Conservation (phyloP, 2,888 invertebrate species). For the Dinocampus coccinellae region DNA sequence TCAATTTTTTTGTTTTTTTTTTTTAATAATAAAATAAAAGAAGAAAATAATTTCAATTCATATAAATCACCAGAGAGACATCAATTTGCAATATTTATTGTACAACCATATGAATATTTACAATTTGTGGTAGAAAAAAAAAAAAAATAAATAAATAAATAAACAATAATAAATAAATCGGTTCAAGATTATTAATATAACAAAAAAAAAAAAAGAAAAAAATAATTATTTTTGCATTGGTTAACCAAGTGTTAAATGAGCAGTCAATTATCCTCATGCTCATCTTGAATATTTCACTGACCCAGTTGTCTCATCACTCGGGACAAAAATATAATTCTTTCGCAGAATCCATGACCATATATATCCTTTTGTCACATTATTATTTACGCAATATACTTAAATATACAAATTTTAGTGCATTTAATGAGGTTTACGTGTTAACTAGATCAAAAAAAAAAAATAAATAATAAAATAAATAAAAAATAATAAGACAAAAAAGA, state of each 20-base stretch:
- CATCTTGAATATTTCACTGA: constrained; percentile 33
- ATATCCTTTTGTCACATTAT: background rate
- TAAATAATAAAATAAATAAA: background rate
- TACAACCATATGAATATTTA: too few relatives aligned
- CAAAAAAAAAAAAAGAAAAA: constrained; percentile 8
- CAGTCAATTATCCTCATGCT: constrained; percentile 10
- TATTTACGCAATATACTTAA: background rate
- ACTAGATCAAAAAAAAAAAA: background rate
- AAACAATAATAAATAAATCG: too few relatives aligned
- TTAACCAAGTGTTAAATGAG: constrained; percentile 28
- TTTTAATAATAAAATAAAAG: too few relatives aligned
- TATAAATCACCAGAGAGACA: too few relatives aligned
- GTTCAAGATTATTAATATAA: too few relatives aligned
- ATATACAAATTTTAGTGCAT: background rate
- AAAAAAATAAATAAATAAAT: too few relatives aligned
- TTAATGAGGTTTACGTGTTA: too few relatives aligned
- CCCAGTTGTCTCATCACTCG: constrained; percentile 20
- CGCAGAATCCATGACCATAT: background rate
- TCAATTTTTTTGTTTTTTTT: too few relatives aligned
- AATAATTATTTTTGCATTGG: constrained; percentile 10
- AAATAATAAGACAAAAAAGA: background rate
- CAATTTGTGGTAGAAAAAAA: too few relatives aligned
- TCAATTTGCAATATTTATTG: constrained; percentile 3
- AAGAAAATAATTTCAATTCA: too few relatives aligned
- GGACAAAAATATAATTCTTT: background rate